A percentile compares a stretch with the other conserved stretches of the same genome.
Evolutionary conservation across 2,888 invertebrate species (phyloP).

Genomic region (Drosophila melanosoma): DNA sequence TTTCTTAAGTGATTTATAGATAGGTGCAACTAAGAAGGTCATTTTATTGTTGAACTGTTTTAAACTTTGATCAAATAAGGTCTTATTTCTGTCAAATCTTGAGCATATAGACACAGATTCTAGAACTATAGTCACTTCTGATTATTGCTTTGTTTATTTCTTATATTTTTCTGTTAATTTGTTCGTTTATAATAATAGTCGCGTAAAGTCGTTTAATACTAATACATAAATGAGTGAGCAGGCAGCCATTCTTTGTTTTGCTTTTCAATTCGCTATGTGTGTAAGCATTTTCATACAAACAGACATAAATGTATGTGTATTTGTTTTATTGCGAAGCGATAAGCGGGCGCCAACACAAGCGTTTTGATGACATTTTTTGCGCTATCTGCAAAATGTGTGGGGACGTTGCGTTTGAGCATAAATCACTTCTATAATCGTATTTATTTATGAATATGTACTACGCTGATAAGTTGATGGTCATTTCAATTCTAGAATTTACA

Average conservation of each 20-base stretch:
- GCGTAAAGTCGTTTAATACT: slow-evolving; percentile 27
- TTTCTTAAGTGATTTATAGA: background rate
- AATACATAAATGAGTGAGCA: slow-evolving; percentile 32
- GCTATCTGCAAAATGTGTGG: slow-evolving; percentile 39
- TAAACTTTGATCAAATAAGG: background rate
- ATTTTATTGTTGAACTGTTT: slow-evolving; percentile 8
- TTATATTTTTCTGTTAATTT: slow-evolving; percentile 5
- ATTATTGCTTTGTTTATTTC: slow-evolving; percentile 25
- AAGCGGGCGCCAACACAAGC: slow-evolving; percentile 34
- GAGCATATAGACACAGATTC: slow-evolving; percentile 16
- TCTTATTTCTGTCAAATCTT: slow-evolving; percentile 12
- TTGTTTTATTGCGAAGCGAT: slow-evolving; percentile 44
- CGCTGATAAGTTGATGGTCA: slow-evolving; percentile 35
- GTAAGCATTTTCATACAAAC: slow-evolving; percentile 22
- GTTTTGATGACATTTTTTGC: slow-evolving; percentile 21
- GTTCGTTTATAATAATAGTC: slow-evolving; percentile 43
- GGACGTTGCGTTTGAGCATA: slow-evolving; percentile 46
- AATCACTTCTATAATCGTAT: slow-evolving; percentile 47
- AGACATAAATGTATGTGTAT: background rate
- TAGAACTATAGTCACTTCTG: slow-evolving; percentile 32
- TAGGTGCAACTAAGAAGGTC: background rate
- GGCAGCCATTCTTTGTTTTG: slow-evolving; percentile 66
- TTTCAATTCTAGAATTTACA: slow-evolving; percentile 45
- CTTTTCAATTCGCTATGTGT: slow-evolving; percentile 36
- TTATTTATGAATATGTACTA: slow-evolving; percentile 7